These are phyloP conservation scores for Lepidocyrtinus sp. DNA, from an alignment of 2,888 invertebrate genomes.

Conservation along the genomic window DNA sequence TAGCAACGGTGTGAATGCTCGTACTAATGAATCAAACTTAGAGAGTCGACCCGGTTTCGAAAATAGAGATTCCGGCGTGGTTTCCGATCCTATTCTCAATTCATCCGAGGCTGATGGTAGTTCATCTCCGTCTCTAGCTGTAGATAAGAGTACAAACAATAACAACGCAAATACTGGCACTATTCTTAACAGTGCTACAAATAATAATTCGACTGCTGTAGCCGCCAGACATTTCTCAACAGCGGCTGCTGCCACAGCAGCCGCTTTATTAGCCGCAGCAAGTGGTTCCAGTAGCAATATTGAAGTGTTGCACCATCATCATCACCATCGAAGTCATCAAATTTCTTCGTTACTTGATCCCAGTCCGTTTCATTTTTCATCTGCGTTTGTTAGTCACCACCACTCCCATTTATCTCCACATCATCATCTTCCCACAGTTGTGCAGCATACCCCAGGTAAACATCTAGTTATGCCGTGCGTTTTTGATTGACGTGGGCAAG, in stretches of 20 bases:
- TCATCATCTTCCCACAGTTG: constrained; percentile 47
- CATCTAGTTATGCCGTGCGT: no score
- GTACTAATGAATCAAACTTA: background rate
- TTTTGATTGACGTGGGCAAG: no score
- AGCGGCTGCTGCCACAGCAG: constrained; percentile 49
- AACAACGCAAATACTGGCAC: no score
- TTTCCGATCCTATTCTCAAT: background rate
- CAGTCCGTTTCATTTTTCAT: constrained; percentile 60
- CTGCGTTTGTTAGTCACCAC: constrained; percentile 58
- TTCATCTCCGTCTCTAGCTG: background rate
- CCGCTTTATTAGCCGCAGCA: constrained; percentile 30
- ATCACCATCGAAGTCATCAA: constrained; percentile 47
- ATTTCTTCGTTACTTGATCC: constrained; percentile 63
- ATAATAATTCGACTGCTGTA: background rate
- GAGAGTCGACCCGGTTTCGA: background rate
- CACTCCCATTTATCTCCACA: constrained; percentile 36
- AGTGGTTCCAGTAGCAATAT: constrained; percentile 28
- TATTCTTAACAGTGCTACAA: background rate
- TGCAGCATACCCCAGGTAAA: constrained; percentile 47
- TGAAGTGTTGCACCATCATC: constrained; percentile 44
- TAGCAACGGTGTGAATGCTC: background rate
- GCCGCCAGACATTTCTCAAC: constrained; percentile 43
- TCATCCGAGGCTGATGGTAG: background rate
- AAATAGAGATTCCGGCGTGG: background rate
- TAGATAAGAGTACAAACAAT: background rate